Base-by-base conservation (phyloP, 2,888 invertebrate genomes). In the Apamea sordens region DNA sequence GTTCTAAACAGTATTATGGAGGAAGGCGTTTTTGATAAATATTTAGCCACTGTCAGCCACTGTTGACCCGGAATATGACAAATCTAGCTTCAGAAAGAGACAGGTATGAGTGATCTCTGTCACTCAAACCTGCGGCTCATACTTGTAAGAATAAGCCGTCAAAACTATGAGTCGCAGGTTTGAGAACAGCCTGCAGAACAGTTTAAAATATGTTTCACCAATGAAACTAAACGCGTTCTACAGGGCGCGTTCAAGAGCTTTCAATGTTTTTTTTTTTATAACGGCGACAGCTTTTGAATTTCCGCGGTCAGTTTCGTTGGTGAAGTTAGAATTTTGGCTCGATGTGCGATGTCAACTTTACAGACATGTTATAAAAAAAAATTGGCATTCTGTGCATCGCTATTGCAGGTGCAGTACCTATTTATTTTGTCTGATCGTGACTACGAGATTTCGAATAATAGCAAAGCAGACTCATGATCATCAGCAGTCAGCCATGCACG, bases 1-100 rank as follows among this genome's bases (percentile, higher is more conserved):
- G 24, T 44, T 71, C 32, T 77, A 77, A 71, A 63, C 68, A 28
- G 18, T 61, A 61, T 24, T 73, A 44, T n/a, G 13, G 10, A 50
- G 24, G 5, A 28, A 63, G 3, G 1, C 10, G 24, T 24, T 41
- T 65, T 56, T 56, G 32, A 15, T 6, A 28, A 24, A 50, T 56
- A 36, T 53, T 18, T 18, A 32, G 6, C 18, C 7, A 63, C 18
- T 7, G 15, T 61, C 28, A 61, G 28, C 13, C 4, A 50, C 13
- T 28, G 69, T 50, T 69, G 13, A 69, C 13, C 13, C 28, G 5
- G 15, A 18, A 13, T 21, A 69, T 3, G 28, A 68, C 50, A 69
- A 50, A 69, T 47, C 4, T 47, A 50, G 50, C 21, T 15, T 69
- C 47, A 50, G 32, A 32, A 50, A 28, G 21, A 69, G 7, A 47